Conservation (phyloP, 2,797 vertebrate species). For the Jordanella pulchra region DNA sequence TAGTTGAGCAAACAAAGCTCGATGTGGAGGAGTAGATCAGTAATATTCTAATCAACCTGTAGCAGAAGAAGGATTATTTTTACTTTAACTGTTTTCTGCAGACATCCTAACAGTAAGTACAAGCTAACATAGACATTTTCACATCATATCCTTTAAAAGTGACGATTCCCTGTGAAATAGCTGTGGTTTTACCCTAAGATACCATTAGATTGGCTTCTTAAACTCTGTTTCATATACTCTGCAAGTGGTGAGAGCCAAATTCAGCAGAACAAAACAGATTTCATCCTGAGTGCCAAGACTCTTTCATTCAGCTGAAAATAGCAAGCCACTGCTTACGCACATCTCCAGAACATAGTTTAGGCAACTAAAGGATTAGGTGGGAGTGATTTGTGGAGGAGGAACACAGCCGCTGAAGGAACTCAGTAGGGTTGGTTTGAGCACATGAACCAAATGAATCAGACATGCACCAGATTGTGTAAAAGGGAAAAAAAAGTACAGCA, state of each 20-base stretch:
- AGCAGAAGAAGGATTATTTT: constrained; percentile 16
- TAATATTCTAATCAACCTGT: constrained; percentile 37
- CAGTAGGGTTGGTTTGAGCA: constrained; percentile 45
- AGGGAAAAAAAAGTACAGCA: constrained; percentile 6
- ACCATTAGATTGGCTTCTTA: constrained; percentile 25
- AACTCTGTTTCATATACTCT: constrained; percentile 46
- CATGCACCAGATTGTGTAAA: constrained; percentile 34
- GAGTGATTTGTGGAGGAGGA: constrained; percentile 71
- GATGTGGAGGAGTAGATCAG: constrained; percentile 25
- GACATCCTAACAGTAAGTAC: constrained; percentile 4
- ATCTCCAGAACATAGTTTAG: constrained; percentile 75
- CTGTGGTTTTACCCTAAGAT: constrained; percentile 40
- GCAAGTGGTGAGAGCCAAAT: constrained; percentile 55
- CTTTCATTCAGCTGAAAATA: constrained; percentile 81
- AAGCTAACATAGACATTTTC: constrained; percentile 1
- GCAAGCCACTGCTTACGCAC: constrained; percentile 78
- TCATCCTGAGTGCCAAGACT: constrained; percentile 75
- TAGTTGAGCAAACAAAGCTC: constrained; percentile 22
- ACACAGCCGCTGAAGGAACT: constrained; percentile 53
- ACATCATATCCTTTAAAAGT: constrained; percentile 7
- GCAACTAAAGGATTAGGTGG: constrained; percentile 69
- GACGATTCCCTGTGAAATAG: constrained; percentile 16
- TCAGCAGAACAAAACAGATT: constrained; percentile 71
- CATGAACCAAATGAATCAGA: constrained; percentile 52
- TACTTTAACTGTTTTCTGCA: not conserved